Percentiles rank a stretch among this genome's conserved stretches.
Evolutionary conservation across 1,140 invertebrate genomes (phyloP).

Genomic region (Neoseiulus cucumeris): DNA sequence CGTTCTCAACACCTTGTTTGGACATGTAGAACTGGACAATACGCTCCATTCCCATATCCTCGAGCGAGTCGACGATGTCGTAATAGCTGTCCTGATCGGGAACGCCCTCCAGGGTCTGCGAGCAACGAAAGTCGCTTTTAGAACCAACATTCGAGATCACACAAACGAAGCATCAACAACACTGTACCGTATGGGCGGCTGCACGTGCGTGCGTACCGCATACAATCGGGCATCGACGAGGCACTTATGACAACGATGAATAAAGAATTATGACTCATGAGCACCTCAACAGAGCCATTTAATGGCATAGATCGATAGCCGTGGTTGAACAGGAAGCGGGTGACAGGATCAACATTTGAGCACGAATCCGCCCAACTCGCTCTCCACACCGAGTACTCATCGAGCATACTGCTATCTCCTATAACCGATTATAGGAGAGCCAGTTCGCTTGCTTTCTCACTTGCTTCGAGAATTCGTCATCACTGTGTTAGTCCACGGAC

Average conservation of each 20-base stretch:
- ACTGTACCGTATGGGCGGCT: too few species aligned
- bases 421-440: background rate
- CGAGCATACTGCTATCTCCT: background rate
- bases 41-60: slow-evolving; percentile 84
- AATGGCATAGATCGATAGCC: background rate
- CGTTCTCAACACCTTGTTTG: slow-evolving; percentile 74
- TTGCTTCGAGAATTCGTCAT: background rate
- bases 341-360: background rate
- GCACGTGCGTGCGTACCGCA: background rate
- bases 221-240: background rate
- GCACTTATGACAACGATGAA: background rate
- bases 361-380: background rate
- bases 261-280: background rate
- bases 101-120: slow-evolving; percentile 65
- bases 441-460: background rate
- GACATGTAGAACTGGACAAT: slow-evolving; percentile 82
- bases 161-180: background rate
- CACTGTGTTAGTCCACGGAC: too few species aligned
- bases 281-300: background rate
- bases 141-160: background rate
- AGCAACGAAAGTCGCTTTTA: background rate
- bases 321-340: background rate
- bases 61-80: slow-evolving; percentile 84
- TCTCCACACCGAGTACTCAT: background rate
- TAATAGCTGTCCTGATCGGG: slow-evolving; percentile 95